phyloP scores from a whole-genome alignment of 2,113 vertebrate genomes.

The Arenaria interpres region DNA sequence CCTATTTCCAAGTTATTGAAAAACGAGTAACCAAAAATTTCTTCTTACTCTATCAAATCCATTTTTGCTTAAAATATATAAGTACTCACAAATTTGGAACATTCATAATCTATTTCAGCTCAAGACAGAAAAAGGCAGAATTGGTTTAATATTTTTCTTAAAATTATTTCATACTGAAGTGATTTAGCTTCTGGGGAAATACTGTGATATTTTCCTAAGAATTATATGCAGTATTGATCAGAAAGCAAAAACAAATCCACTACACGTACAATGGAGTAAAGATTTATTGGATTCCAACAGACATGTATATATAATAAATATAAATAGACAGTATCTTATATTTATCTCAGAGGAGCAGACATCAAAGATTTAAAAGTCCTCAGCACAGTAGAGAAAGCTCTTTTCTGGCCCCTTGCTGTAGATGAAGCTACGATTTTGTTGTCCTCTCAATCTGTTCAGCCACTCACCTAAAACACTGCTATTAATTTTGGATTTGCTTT shows the following conservation, averaged over 20 bases:
- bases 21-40: neutral
- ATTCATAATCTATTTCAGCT: neutral
- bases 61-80: neutral
- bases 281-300: neutral
- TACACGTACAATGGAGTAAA: neutral
- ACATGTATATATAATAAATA: neutral
- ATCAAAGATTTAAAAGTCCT: neutral
- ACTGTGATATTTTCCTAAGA: neutral
- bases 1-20: neutral
- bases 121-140: neutral
- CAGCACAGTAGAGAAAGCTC: neutral
- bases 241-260: neutral
- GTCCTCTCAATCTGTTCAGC: neutral
- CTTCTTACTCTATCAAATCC: neutral
- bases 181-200: neutral
- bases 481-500: neutral
- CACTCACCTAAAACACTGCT: neutral
- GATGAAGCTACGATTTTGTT: neutral
- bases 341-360: neutral
- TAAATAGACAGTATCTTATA: neutral
- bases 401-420: neutral
- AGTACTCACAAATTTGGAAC: neutral
- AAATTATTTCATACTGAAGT: neutral
- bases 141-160: neutral
- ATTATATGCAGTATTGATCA: neutral